Base-by-base conservation (phyloP, 1,140 invertebrate genomes). In the Diachasma alloeum region DNA sequence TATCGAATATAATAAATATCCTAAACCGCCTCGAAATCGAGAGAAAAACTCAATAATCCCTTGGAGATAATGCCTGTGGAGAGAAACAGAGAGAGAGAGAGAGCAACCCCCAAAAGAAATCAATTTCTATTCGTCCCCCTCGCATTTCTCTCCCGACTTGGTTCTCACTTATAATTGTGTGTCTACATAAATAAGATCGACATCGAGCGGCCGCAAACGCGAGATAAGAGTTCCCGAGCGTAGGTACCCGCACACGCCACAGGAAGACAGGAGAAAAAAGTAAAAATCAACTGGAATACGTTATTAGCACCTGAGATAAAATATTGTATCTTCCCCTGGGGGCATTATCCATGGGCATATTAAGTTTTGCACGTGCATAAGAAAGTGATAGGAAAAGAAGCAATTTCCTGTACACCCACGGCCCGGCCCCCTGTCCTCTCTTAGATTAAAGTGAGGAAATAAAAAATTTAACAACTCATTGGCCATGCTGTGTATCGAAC, bases 1-100 rank as follows among this genome's bases (percentile, higher is more conserved):
- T 86, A 70, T 74, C 84, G 79, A 86, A 86, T 86, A 83, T 83
- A 85, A 86, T 85, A 81, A 86, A 79, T 31, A 31, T 6, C 31
- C 31, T 31, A 31, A 31, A 31, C 31, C 6, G 31, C 31, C 31
- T 31, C 31, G 56, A 48, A 71, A 46, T 71, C 69, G 39, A 9
- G 39, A 71, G 39, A 46, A 42, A 48, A 36, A 17, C 63, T 15
- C 1, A 17, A 67, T 6, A 31, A 67, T 37, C 10, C 22, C 59
- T 15, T 31, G 13, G 22, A 8, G 22, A 66, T 66, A 19, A 17
- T 56, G 24, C 11, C 15, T 22, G 24, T n/a, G n/a, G n/a, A n/a
- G n/a, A n/a, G n/a, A n/a, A n/a, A n/a, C n/a, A n/a, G n/a, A n/a
- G n/a, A n/a, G 31, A 6, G 2, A 6, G 31, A 2, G 31, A 31